Conservation (phyloP, 2,888 invertebrate species). For the Cremastobaeus sp. region DNA sequence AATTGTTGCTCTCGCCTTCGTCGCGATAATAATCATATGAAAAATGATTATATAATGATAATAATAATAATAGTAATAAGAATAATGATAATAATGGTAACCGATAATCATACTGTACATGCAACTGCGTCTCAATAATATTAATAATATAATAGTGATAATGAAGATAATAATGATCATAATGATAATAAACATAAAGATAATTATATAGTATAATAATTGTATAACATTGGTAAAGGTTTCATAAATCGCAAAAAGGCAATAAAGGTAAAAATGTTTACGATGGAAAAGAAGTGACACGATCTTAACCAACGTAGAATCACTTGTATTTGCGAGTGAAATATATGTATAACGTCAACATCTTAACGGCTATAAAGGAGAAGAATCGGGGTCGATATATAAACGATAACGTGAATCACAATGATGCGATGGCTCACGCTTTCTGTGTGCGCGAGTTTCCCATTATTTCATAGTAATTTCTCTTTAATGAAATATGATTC, state of each 20-base stretch:
- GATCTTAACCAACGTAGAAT: slow-evolving; percentile 65
- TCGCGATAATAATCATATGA: slow-evolving; percentile 57
- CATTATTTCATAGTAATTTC: slow-evolving; percentile 55
- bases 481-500: slow-evolving; percentile 73
- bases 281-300: slow-evolving; percentile 59
- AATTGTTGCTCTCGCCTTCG: slow-evolving; percentile 48
- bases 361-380: slow-evolving; percentile 73
- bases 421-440: slow-evolving; percentile 74
- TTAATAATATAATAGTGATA: slow-evolving; percentile 62
- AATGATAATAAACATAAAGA: slow-evolving; percentile 69
- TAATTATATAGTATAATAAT: slow-evolving; percentile 64
- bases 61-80: slow-evolving; percentile 63
- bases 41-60: slow-evolving; percentile 65
- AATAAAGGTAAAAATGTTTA: slow-evolving; percentile 63
- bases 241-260: slow-evolving; percentile 66
- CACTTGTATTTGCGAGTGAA: slow-evolving; percentile 71
- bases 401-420: slow-evolving; percentile 78
- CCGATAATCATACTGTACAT: slow-evolving; percentile 63
- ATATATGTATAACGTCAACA: slow-evolving; percentile 77
- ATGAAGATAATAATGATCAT: slow-evolving; percentile 66
- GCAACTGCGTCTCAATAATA: slow-evolving; percentile 63
- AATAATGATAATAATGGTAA: slow-evolving; percentile 50
- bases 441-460: slow-evolving; percentile 59
- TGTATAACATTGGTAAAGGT: slow-evolving; percentile 76
- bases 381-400: slow-evolving; percentile 68